Evolutionary conservation across 1,140 invertebrate species (phyloP), one percentile per base, ranked within the genome.

Genomic region (Liolophura sinensis): DNA sequence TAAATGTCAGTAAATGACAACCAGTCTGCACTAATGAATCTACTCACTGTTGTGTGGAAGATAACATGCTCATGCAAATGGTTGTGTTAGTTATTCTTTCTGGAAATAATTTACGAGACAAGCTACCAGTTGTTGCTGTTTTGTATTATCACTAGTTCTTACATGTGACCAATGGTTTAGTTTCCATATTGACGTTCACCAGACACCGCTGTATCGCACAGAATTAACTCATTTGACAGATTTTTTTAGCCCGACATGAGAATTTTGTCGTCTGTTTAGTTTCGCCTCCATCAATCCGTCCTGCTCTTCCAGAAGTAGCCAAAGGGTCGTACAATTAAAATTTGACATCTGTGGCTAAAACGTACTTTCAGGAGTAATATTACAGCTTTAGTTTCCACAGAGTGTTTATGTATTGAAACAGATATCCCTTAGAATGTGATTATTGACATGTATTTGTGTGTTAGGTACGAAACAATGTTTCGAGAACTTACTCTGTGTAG

Each of bases 141-240:
- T 47, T 22, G 18, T 47, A 56, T 51, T 27, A 6, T 46, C 24
- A 40, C 22, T 27, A 50, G 20, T 24, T 54, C 64, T 73, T 70
- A 76, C 77, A 71, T 57, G 75, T 78, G 52, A 78, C 73, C 31
- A 78, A 74, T 50, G 73, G 75, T 59, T 76, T 78, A 50, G 73
- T 71, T 68, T 77, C 75, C 72, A 76, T 76, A 46, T 56, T 64
- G 12, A 11, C 40, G n/a, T 16, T 18, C 4, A n/a, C 48, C 15
- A 60, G 46, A 20, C 27, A 31, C 27, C 6, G 20, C 46, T 40
- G 12, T 25, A 22, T 49, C 31, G 9, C 3, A 40, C 31, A 9
- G 31, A 40, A 40, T 40, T 40, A 40, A 40, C 31, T 40, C 31
- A 40, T 25, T 50, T 31, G 15, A 15, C 24, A 12, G 14, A 20